Evolutionary conservation across 1,140 invertebrate species (phyloP).

Genomic region (Yoshiicerus persimilis): DNA sequence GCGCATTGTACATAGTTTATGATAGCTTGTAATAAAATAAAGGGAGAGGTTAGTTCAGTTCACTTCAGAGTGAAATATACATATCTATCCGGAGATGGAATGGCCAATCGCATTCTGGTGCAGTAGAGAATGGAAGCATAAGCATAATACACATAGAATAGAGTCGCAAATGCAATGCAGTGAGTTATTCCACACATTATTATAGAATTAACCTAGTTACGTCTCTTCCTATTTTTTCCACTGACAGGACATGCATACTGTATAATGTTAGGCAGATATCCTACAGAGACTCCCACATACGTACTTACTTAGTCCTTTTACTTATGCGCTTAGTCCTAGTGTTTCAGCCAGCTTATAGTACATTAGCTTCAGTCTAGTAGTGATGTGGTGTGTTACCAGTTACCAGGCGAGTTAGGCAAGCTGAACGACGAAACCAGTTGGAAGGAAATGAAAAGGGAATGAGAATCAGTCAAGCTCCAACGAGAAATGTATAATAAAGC

Average conservation of each 20-base stretch:
- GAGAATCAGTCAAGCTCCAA: background rate
- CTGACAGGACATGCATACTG: background rate
- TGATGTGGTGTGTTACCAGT: background rate
- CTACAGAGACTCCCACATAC: background rate
- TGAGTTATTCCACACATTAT: conserved; percentile 20
- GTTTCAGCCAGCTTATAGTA: background rate
- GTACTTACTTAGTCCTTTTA: background rate
- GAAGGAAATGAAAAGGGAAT: background rate
- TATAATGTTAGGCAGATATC: background rate
- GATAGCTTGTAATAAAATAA: background rate
- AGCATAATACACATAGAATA: background rate
- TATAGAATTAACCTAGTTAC: conserved; percentile 11
- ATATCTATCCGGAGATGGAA: background rate
- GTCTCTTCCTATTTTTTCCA: background rate
- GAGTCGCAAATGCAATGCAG: conserved; percentile 1
- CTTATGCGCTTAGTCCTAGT: background rate
- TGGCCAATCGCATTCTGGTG: background rate
- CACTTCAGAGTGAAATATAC: background rate
- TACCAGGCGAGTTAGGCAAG: background rate
- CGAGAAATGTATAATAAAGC: background rate
- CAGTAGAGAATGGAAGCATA: background rate
- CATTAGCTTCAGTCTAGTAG: background rate
- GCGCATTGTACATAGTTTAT: background rate
- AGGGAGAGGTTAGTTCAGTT: background rate
- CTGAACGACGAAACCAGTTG: background rate